phyloP scores from a whole-genome alignment of 2,797 vertebrate species.

The Falco columbarius region DNA sequence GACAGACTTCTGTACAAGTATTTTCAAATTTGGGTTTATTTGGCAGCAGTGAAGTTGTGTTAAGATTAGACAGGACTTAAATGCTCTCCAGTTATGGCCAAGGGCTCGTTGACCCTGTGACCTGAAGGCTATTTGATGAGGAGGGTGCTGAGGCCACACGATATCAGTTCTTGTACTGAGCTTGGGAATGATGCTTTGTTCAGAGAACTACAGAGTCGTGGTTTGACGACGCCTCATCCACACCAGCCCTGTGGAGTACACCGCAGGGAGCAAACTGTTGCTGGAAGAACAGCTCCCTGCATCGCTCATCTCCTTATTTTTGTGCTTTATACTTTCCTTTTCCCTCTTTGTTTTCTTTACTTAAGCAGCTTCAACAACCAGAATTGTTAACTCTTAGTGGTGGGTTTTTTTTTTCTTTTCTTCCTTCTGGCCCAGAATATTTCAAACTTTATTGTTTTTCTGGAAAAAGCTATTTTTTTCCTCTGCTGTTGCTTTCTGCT shows the following conservation, averaged over 20 bases:
- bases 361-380: neutral
- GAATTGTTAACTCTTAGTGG: neutral
- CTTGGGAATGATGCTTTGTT: neutral
- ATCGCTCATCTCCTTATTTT: neutral
- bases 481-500: neutral
- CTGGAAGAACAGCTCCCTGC: neutral
- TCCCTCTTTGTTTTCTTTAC: neutral
- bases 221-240: neutral
- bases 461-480: conserved; percentile 32
- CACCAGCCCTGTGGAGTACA: fast-evolving
- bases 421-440: neutral
- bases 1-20: neutral
- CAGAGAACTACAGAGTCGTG: neutral
- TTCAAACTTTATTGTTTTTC: neutral
- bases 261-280: neutral
- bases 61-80: neutral
- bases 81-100: neutral
- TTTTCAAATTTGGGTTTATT: neutral
- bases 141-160: neutral
- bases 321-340: neutral
- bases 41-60: neutral
- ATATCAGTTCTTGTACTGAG: neutral
- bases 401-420: neutral
- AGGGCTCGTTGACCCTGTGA: neutral
- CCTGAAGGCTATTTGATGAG: neutral